A percentile compares a stretch with the other conserved stretches of the same genome.
phyloP scores from a whole-genome alignment of 2,888 invertebrate genomes.

The Apoda limacodes region DNA sequence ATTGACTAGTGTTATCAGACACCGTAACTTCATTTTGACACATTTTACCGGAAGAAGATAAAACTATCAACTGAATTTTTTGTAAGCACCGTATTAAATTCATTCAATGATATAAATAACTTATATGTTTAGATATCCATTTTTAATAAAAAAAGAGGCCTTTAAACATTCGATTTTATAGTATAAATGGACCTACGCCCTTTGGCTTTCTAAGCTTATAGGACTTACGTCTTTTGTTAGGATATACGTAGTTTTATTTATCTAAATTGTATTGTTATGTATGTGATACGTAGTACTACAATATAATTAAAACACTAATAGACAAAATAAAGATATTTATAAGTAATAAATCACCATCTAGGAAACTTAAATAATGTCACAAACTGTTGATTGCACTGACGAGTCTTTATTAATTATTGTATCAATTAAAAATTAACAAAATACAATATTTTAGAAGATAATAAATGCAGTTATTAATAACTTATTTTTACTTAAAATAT shows the following conservation, averaged over 20 bases:
- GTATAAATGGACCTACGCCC: slow-evolving; percentile 1
- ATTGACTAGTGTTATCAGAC: no score
- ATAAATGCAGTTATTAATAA: background rate
- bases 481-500: no score
- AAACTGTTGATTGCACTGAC: background rate
- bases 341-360: no score
- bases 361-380: no score
- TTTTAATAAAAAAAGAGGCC: no score
- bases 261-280: background rate
- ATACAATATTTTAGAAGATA: no score
- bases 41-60: slow-evolving; percentile 2
- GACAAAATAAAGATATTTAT: no score
- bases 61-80: slow-evolving; percentile 1
- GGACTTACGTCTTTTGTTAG: background rate
- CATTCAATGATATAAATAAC: no score
- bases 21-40: slow-evolving; percentile 1
- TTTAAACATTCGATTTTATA: background rate
- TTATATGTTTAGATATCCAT: no score
- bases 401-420: background rate
- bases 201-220: background rate
- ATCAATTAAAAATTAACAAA: no score
- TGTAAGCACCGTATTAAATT: no score
- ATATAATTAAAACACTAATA: no score
- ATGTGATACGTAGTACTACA: background rate
- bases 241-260: background rate